phyloP scores from a whole-genome alignment of 2,797 vertebrate genomes.

The Rhynchotus rufescens region DNA sequence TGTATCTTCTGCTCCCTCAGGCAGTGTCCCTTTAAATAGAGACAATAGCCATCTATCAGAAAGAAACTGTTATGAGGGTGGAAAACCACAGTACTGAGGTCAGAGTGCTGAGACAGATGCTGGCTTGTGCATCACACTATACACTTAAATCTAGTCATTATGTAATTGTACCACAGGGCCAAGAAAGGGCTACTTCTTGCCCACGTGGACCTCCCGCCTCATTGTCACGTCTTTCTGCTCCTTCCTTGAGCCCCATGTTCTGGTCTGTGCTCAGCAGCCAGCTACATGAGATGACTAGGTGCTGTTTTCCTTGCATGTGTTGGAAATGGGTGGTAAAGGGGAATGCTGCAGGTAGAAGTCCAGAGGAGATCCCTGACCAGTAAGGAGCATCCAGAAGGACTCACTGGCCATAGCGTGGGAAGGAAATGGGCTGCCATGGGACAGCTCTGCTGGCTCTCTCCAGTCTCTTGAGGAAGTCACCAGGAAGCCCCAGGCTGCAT shows the following conservation, averaged over 20 bases:
- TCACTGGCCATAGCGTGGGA: fast-evolving
- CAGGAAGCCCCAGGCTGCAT: background rate
- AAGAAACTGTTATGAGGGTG: background rate
- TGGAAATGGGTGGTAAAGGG: background rate
- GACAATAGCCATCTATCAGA: background rate
- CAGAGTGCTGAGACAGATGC: no score
- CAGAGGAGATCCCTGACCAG: fast-evolving
- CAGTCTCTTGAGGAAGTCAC: fast-evolving
- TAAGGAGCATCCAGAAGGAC: background rate
- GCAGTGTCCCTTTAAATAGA: background rate
- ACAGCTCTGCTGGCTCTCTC: background rate
- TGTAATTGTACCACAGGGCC: fast-evolving
- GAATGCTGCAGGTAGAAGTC: background rate
- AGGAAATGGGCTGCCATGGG: background rate
- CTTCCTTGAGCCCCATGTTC: background rate
- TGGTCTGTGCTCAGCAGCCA: background rate
- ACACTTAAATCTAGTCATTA: background rate
- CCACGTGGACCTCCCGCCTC: background rate
- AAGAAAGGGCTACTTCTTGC: background rate
- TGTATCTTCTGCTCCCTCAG: background rate
- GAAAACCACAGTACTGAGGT: background rate
- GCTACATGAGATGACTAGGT: background rate
- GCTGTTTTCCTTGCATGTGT: background rate
- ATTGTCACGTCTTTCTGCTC: background rate
- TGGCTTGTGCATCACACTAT: background rate